These are phyloP conservation scores for Zoanthus gigantus DNA, from an alignment of 92 coral and sea anemone species.

Conservation along the genomic window DNA sequence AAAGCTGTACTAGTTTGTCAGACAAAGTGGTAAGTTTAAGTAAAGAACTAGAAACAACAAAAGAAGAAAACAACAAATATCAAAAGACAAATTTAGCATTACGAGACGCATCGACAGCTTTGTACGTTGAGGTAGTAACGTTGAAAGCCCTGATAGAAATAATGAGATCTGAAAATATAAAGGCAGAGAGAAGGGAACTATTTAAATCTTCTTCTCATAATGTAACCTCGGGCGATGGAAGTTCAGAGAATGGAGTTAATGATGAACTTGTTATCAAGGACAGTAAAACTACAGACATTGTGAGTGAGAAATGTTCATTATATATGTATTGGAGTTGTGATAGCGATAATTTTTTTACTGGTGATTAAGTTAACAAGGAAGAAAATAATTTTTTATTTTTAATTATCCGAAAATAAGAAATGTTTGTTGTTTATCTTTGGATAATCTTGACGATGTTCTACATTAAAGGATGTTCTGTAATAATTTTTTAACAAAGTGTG, in stretches of 20 bases:
- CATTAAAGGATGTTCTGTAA: too few species aligned
- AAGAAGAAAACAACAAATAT: background rate
- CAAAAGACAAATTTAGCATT: background rate
- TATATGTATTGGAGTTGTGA: too few species aligned
- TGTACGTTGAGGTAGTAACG: slow-evolving; percentile 16
- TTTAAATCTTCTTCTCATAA: background rate
- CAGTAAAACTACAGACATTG: background rate
- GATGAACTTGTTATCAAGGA: background rate
- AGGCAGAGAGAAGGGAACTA: background rate
- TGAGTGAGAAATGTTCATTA: background rate
- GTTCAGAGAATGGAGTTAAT: background rate
- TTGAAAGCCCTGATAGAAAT: slow-evolving; percentile 11
- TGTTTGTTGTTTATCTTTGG: too few species aligned
- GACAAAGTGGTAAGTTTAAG: background rate
- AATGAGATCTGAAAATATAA: background rate
- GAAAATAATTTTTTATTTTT: too few species aligned
- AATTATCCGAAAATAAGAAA: too few species aligned
- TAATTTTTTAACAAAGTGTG: too few species aligned
- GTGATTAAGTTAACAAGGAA: too few species aligned
- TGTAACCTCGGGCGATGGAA: background rate
- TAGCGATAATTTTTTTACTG: too few species aligned
- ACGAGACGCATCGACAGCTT: background rate
- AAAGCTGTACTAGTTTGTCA: background rate
- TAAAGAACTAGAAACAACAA: background rate
- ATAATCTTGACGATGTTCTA: too few species aligned